A percentile compares a stretch with the other conserved stretches of the same genome.
Conservation (phyloP, 2,797 vertebrate genomes). For the Sciurus vulgaris region DNA sequence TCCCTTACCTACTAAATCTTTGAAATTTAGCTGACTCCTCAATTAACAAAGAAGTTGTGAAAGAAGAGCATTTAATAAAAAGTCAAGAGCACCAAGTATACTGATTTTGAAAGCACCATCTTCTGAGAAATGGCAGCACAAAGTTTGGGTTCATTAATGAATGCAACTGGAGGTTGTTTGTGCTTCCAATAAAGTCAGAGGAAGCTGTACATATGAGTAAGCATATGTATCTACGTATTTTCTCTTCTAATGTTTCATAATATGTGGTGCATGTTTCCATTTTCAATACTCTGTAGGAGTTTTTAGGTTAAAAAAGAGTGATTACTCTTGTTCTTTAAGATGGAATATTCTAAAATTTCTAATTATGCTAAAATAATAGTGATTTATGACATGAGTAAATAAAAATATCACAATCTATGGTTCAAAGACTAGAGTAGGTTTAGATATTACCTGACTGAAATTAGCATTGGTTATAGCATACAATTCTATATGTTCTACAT, state of each 20-base stretch:
- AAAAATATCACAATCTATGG: neutral
- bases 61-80: neutral
- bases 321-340: neutral
- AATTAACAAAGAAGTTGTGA: neutral
- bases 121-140: neutral
- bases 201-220: neutral
- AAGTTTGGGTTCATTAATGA: neutral
- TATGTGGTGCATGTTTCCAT: neutral
- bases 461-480: neutral
- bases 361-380: neutral
- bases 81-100: neutral
- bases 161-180: neutral
- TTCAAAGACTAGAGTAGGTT: neutral
- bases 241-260: neutral
- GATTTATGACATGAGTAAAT: neutral
- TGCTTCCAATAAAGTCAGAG: neutral
- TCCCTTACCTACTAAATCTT: constrained; percentile 4
- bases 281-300: neutral
- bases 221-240: neutral
- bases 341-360: neutral
- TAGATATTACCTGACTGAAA: neutral
- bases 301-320: neutral
- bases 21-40: neutral
- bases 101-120: neutral
- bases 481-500: neutral